Conservation (phyloP, 2,113 vertebrate species). For the Reinhardtius hippoglossoides region DNA sequence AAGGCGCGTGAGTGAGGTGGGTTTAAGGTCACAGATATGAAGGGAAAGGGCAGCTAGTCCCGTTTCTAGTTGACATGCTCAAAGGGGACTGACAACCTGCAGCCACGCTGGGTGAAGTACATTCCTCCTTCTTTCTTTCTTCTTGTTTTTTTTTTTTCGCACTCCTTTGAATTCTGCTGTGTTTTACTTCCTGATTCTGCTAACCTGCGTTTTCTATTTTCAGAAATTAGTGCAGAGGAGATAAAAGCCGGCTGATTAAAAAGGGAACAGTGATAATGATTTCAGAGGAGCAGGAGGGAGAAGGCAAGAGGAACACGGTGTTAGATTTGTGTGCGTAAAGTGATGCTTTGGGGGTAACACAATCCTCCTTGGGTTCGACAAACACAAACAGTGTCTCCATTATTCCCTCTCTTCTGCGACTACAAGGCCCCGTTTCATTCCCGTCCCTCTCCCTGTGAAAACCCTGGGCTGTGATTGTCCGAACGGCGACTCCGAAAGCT, state of each 20-base stretch:
- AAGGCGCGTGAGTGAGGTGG: conserved; percentile 59
- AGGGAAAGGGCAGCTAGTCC: conserved; percentile 44
- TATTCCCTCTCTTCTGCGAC: conserved; percentile 43
- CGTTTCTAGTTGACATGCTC: conserved; percentile 7
- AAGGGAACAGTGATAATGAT: conserved; percentile 32
- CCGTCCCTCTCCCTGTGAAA: conserved; percentile 54
- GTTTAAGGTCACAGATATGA: conserved; percentile 59
- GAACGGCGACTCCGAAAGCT: conserved; percentile 50
- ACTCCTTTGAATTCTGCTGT: background rate
- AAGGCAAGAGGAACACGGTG: background rate
- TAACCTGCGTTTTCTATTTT: conserved; percentile 61
- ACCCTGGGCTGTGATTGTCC: conserved; percentile 54
- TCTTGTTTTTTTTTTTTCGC: background rate
- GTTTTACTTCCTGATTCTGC: conserved; percentile 46
- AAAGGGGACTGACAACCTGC: conserved; percentile 4
- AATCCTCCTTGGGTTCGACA: conserved; percentile 47
- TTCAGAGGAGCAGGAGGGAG: conserved; percentile 17
- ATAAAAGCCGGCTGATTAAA: conserved; percentile 59
- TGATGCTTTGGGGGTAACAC: conserved; percentile 53
- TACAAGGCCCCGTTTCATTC: conserved; percentile 60
- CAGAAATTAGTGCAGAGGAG: conserved; percentile 45
- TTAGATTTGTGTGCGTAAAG: conserved; percentile 37
- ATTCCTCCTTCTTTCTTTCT: background rate
- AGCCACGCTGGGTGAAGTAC: background rate
- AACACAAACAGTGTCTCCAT: conserved; percentile 67